A percentile compares a stretch with the other conserved stretches of the same genome.
phyloP scores from a whole-genome alignment of 2,888 invertebrate genomes.

The Polymixis lichenea region DNA sequence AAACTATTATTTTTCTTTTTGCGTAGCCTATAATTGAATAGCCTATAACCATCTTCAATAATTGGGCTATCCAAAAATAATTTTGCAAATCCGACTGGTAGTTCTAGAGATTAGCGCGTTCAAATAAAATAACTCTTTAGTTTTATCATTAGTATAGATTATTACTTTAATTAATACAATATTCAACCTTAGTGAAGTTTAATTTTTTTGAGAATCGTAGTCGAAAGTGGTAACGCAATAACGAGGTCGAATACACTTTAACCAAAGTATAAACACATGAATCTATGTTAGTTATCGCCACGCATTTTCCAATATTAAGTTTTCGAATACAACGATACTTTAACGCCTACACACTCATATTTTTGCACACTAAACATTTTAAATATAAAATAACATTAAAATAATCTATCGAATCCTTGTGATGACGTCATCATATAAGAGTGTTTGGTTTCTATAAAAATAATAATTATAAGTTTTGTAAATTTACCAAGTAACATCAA shows the following conservation, averaged over 20 bases:
- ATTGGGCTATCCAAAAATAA: too few species aligned
- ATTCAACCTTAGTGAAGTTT: too few species aligned
- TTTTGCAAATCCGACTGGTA: too few species aligned
- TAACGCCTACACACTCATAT: not conserved
- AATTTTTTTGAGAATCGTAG: not conserved
- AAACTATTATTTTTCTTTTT: too few species aligned
- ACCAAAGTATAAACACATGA: not conserved
- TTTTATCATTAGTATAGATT: too few species aligned
- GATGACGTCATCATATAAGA: not conserved
- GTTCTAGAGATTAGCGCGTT: too few species aligned
- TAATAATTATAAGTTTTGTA: not conserved
- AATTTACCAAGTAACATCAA: not conserved
- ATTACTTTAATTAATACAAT: too few species aligned
- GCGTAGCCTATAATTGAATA: too few species aligned
- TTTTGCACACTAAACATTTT: not conserved
- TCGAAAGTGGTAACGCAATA: not conserved
- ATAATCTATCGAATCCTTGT: constrained; percentile 8
- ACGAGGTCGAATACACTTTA: not conserved
- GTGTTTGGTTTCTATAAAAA: not conserved
- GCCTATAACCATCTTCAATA: too few species aligned
- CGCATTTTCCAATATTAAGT: not conserved
- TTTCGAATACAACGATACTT: not conserved
- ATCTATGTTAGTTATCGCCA: not conserved
- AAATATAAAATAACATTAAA: not conserved
- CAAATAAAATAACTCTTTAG: too few species aligned